Percentiles rank a stretch among this genome's conserved stretches.
These are phyloP conservation scores for Caenorhabditis japonica DNA, from an alignment of 2,888 invertebrate species.

Conservation along the genomic window DNA sequence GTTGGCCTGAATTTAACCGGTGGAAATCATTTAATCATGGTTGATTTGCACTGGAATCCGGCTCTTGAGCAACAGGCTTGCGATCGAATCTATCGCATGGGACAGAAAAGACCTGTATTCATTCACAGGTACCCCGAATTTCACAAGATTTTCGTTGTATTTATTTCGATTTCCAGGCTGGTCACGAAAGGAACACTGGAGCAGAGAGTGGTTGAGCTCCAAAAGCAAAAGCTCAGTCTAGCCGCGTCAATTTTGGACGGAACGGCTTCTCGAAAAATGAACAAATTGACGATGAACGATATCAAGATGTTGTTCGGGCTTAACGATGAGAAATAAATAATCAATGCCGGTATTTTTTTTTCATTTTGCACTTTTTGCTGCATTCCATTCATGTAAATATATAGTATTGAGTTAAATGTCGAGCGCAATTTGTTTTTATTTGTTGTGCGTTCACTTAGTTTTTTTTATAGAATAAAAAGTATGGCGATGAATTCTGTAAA, in stretches of 20 bases:
- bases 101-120: slow-evolving; percentile 86
- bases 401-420: too few relatives aligned
- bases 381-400: too few relatives aligned
- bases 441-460: too few relatives aligned
- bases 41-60: slow-evolving; percentile 96
- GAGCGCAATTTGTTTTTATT: too few relatives aligned
- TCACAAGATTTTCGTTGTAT: not conserved
- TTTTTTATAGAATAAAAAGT: too few relatives aligned
- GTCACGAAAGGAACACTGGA: slow-evolving; percentile 90
- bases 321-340: slow-evolving; percentile 27
- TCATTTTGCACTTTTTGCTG: too few relatives aligned
- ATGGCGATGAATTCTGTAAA: too few relatives aligned
- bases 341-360: slow-evolving; percentile 2
- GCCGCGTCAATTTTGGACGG: slow-evolving; percentile 80
- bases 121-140: slow-evolving; percentile 84
- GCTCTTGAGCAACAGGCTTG: slow-evolving; percentile 94
- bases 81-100: slow-evolving; percentile 91
- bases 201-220: slow-evolving; percentile 86
- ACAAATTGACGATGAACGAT: slow-evolving; percentile 70
- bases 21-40: slow-evolving; percentile 89
- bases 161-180: slow-evolving; percentile 80
- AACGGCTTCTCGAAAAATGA: slow-evolving; percentile 65
- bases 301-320: slow-evolving; percentile 69
- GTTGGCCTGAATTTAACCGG: slow-evolving; percentile 93
- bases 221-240: slow-evolving; percentile 85